Evolutionary conservation across 2,113 vertebrate genomes (phyloP).

Genomic region (Epinephelus moara): DNA sequence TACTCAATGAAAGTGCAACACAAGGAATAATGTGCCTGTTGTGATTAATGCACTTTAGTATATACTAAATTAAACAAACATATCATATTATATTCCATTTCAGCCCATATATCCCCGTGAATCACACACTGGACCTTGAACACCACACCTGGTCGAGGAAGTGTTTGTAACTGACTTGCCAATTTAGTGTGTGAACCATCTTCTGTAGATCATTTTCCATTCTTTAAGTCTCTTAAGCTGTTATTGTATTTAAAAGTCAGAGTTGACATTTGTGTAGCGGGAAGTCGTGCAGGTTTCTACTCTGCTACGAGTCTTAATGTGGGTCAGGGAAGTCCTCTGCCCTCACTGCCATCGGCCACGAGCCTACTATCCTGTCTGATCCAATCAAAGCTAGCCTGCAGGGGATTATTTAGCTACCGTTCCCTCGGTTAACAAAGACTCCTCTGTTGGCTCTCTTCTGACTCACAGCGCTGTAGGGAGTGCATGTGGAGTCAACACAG

Average conservation of each 20-base stretch:
- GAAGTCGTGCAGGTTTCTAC: not conserved
- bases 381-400: conserved; percentile 74
- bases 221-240: not conserved
- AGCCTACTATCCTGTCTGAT: conserved; percentile 63
- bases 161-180: not conserved
- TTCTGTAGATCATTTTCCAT: not conserved
- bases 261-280: not conserved
- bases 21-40: not conserved
- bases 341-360: conserved; percentile 16
- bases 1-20: not conserved
- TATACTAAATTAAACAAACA: no score
- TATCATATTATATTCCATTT: no score
- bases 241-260: not conserved
- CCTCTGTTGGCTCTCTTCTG: conserved; percentile 52
- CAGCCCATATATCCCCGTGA: no score
- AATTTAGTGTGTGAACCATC: not conserved
- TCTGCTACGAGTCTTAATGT: conserved; percentile 37
- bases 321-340: conserved; percentile 70
- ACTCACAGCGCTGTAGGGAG: conserved; percentile 37
- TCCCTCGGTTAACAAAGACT: conserved; percentile 58
- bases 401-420: conserved; percentile 61
- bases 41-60: not conserved
- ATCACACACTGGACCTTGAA: no score
- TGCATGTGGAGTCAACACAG: conserved; percentile 2
- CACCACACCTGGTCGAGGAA: not conserved